These are phyloP conservation scores for Chloropsis hardwickii DNA, from an alignment of 2,113 vertebrate species.

Conservation along the genomic window DNA sequence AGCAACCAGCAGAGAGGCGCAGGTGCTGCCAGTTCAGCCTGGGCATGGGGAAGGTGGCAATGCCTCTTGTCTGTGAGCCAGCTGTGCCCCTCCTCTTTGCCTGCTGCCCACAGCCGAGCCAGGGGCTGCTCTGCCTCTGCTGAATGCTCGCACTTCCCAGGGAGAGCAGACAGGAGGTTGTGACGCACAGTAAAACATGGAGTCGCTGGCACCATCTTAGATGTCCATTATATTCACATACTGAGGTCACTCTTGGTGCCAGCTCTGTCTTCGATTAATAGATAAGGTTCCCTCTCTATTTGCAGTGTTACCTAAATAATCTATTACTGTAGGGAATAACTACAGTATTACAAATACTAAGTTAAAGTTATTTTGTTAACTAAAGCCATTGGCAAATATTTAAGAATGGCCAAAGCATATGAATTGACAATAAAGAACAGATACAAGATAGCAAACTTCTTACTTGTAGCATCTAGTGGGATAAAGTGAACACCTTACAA, in stretches of 20 bases:
- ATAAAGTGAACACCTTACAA: background rate
- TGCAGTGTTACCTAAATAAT: conserved; percentile 55
- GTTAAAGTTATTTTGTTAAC: conserved; percentile 59
- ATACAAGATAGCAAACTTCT: conserved; percentile 27
- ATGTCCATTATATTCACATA: conserved; percentile 23
- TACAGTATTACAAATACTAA: conserved; percentile 48
- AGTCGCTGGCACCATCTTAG: conserved; percentile 15
- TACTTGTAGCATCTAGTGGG: background rate
- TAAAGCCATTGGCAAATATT: conserved; percentile 51
- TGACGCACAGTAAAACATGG: accelerated
- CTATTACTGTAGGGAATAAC: conserved; percentile 46
- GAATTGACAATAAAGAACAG: conserved; percentile 35
- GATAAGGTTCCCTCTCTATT: conserved; percentile 49
- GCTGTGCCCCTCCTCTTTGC: background rate
- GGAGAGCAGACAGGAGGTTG: background rate
- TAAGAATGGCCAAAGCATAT: conserved; percentile 23
- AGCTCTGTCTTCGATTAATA: conserved; percentile 52
- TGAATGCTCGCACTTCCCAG: accelerated
- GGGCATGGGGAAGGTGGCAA: background rate
- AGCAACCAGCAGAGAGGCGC: background rate
- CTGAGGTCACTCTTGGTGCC: conserved; percentile 16
- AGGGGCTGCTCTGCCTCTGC: background rate
- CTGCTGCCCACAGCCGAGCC: accelerated
- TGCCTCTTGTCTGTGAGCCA: background rate
- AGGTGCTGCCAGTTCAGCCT: background rate